Conservation (phyloP, 2,113 vertebrate species). For the Petrocephalus zakoni region DNA sequence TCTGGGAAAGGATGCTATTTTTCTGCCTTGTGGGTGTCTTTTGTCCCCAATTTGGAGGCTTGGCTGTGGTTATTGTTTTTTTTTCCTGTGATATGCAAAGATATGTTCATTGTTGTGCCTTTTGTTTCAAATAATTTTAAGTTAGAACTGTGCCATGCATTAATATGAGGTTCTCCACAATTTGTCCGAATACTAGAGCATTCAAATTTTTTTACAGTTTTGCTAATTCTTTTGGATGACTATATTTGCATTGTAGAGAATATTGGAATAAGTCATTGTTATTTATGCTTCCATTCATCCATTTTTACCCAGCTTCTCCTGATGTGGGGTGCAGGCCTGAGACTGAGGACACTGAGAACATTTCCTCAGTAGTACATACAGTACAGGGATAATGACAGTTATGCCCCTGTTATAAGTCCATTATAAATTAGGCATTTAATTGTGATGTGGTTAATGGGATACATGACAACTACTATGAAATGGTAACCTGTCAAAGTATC, state of each 20-base stretch:
- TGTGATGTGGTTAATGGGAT: background rate
- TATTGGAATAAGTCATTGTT: background rate
- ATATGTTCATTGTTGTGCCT: conserved; percentile 62
- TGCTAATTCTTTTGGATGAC: background rate
- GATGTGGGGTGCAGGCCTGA: background rate
- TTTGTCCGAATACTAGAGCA: background rate
- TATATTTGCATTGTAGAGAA: background rate
- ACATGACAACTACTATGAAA: background rate
- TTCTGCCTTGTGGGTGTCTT: conserved; percentile 60
- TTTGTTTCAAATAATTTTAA: conserved; percentile 45
- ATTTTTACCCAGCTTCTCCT: background rate
- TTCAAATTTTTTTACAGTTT: background rate
- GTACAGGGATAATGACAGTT: background rate
- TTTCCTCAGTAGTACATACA: background rate
- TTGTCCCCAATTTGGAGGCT: conserved; percentile 70
- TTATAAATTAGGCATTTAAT: background rate
- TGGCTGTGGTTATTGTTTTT: conserved; percentile 66
- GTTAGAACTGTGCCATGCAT: conserved; percentile 46
- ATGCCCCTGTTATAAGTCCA: background rate
- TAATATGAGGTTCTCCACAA: background rate
- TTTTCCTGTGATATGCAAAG: conserved; percentile 44
- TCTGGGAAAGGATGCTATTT: conserved; percentile 64
- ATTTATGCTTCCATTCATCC: background rate
- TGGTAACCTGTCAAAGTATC: background rate
- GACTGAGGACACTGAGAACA: background rate